Evolutionary conservation across 2,113 vertebrate species (phyloP), one percentile per base, ranked within the genome.

Genomic region (Eulacestoma nigropectus): DNA sequence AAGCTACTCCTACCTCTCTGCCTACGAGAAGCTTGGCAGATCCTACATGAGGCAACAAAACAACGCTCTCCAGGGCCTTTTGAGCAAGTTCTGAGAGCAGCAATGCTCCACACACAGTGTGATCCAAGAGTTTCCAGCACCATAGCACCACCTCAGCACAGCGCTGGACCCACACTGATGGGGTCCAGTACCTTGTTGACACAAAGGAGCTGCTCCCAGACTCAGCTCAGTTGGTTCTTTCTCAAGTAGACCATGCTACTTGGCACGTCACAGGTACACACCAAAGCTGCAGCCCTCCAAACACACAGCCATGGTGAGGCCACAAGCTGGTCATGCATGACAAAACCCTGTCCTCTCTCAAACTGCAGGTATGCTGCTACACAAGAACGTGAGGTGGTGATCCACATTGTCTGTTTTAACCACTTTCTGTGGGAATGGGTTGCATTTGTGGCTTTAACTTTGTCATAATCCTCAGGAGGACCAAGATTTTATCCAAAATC

Each of bases 51-150:
- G 41, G 11, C 37, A 65, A 37, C 0, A 1, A 33, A 64, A 13
- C 20, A 44, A 37, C 41, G 16, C 8, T 4, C 7, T 65, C n/a
- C 10, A 10, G 6, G 3, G 29, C 22, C 42, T 14, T 27, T 13
- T 44, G 19, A 69, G 25, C 32, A 62, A 33, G 12, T 17, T 59
- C 26, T 10, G 7, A 64, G 52, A 18, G 23, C 25, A 37, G 10
- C 22, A 55, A 46, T 74, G 35, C 33, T 70, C 41, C 4, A 1
- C 19, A 4, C 1, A 0, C 39, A 16, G 9, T 1, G 0, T 1
- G 7, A 44, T 1, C 0, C 33, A 18, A 2, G 1, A 5, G 32
- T 26, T 41, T 32, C 18, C 33, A 52, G 41, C 7, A 4, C 16
- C 32, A 25, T 7, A 65, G 18, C n/a, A n/a, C 6, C 21, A 49